Evolutionary conservation across 2,797 vertebrate genomes (phyloP), one percentile per base, ranked within the genome.

Genomic region (Otolemur crassicaudatus): DNA sequence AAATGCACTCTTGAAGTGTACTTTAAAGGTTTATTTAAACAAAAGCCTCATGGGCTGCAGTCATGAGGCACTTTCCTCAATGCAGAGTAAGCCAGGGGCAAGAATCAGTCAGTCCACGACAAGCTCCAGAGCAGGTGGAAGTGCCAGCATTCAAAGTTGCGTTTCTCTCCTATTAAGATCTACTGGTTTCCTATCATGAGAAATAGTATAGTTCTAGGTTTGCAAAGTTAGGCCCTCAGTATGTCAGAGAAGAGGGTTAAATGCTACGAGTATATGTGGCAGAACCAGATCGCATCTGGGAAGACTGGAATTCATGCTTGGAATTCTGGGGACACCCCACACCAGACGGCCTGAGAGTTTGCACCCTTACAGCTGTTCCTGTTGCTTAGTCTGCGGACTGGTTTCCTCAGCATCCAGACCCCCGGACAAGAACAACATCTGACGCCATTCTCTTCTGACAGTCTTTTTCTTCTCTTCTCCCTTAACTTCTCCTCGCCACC

Each of bases 11-110:
- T 34, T 69, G 31, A 81, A 72, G 37, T 72, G 25, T 84, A 67
- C 87, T 94, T 95, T 91, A 91, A 94, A 96, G 70, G 17, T 92
- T 83, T 86, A 86, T 40, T 96, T 87, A 93, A 96, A 96, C 81
- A 94, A 95, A 97, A 95, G 53, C 80, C 81, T 61, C 12, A 7
- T 63, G 82, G 87, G 75, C 86, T 87, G 53, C 53, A 87, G 72
- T 58, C 94, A 58, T 7, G 19, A 85, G 80, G 67, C 65, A 75
- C 79, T 87, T 70, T 56, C 53, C 90, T 95, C 79, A 34, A 16
- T 8, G 29, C 53, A 87, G 34, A 81, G 81, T 37, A 63, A 90
- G 72, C 76, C 84, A 72, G 84, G 61, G 37, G n/a, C 67, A 92
- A 67, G 94, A 94, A 90, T 90, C 90, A 89, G 67, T 89, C 84